Percentiles rank a stretch among this genome's conserved stretches.
These are phyloP conservation scores for Nomada fucata DNA, from an alignment of 2,888 invertebrate species.

Conservation along the genomic window DNA sequence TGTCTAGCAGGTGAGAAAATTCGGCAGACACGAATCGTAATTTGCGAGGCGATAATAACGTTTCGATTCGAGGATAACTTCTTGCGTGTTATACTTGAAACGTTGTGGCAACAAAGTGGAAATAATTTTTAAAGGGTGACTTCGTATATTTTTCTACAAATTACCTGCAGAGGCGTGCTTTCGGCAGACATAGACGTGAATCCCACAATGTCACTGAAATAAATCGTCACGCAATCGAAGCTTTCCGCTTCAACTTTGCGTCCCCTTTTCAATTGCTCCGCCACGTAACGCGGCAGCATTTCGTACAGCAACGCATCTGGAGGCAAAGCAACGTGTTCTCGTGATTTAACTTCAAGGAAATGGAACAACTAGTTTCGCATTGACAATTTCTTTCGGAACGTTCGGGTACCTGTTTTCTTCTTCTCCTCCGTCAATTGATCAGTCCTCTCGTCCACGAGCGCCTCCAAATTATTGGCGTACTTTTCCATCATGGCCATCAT, in stretches of 20 bases:
- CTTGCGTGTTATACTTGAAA: not conserved
- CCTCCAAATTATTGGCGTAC: conserved; percentile 97
- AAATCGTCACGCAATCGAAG: conserved; percentile 96
- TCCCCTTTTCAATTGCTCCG: conserved; percentile 95
- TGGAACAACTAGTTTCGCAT: not conserved
- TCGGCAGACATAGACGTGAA: conserved; percentile 97
- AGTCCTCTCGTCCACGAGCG: conserved; percentile 96
- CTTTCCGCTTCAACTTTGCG: conserved; percentile 95
- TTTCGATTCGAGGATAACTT: too few relatives aligned
- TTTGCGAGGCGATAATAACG: too few relatives aligned
- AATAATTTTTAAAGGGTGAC: not conserved
- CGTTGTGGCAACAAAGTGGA: not conserved
- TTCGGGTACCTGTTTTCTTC: conserved; percentile 92
- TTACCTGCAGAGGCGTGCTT: conserved; percentile 93
- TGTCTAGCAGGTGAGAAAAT: conserved; percentile 12
- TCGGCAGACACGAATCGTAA: too few relatives aligned
- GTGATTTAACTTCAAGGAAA: too few relatives aligned
- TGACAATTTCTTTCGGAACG: not conserved
- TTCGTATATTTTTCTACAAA: not conserved
- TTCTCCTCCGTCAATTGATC: conserved; percentile 97
- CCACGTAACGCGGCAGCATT: conserved; percentile 95
- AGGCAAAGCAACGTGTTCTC: conserved; percentile 28
- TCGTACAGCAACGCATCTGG: conserved; percentile 93
- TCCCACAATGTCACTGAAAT: conserved; percentile 97
- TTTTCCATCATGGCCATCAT: conserved; percentile 99